phyloP scores from a whole-genome alignment of 2,113 vertebrate genomes.

The Triplophysa siluroides region DNA sequence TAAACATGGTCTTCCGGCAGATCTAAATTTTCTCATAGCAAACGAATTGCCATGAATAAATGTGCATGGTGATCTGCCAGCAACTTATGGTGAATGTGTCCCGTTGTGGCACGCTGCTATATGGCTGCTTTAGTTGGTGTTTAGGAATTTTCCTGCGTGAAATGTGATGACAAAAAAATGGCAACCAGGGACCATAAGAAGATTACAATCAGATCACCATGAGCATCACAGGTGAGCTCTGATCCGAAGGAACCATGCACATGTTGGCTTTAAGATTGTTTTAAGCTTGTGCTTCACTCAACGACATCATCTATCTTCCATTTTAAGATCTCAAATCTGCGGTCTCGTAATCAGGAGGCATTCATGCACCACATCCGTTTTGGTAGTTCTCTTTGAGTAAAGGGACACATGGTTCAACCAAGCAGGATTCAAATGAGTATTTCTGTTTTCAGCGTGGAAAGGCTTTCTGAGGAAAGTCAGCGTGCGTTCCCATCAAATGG shows the following conservation, averaged over 20 bases:
- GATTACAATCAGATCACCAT: slow-evolving; percentile 6
- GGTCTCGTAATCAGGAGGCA: slow-evolving; percentile 22
- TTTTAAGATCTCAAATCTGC: slow-evolving; percentile 13
- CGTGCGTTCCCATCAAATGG: slow-evolving; percentile 43
- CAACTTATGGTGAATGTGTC: neutral
- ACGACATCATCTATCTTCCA: neutral
- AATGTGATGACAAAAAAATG: neutral
- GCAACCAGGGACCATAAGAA: neutral
- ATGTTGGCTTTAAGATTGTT: slow-evolving; percentile 28
- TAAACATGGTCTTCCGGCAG: slow-evolving; percentile 1
- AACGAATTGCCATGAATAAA: neutral
- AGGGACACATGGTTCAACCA: neutral
- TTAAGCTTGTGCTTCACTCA: slow-evolving; percentile 50
- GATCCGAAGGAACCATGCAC: slow-evolving; percentile 22
- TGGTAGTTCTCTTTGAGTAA: slow-evolving; percentile 14
- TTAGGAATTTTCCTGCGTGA: neutral
- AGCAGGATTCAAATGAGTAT: slow-evolving; percentile 19
- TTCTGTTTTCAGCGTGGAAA: slow-evolving; percentile 20
- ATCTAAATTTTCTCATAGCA: neutral
- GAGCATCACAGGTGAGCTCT: neutral
- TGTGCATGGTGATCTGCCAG: neutral
- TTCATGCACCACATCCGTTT: slow-evolving; percentile 10
- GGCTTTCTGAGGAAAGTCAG: slow-evolving; percentile 27
- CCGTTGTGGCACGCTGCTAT: neutral
- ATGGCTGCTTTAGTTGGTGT: neutral